These are phyloP conservation scores for Peromyscus melanophrys DNA, from an alignment of 2,797 vertebrate genomes.

Conservation along the genomic window DNA sequence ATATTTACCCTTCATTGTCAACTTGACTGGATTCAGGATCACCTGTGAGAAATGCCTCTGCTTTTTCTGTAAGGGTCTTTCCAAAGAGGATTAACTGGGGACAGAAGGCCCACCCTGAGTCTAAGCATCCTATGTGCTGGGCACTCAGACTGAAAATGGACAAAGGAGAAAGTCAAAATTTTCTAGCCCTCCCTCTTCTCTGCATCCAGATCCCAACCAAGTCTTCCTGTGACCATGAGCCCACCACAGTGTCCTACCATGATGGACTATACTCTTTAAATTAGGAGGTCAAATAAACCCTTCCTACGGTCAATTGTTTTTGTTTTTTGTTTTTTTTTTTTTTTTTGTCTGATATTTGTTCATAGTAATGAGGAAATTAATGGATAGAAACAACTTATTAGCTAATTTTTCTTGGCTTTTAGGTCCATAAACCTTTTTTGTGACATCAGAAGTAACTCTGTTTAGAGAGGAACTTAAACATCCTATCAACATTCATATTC, in stretches of 20 bases:
- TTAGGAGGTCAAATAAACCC: too few species aligned
- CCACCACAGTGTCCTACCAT: rapidly evolving
- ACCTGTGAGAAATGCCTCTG: background rate
- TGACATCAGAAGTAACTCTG: background rate
- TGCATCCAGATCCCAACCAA: background rate
- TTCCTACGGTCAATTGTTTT: background rate
- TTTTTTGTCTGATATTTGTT: background rate
- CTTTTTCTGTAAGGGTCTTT: background rate
- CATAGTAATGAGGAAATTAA: too few species aligned
- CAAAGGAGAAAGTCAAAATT: background rate
- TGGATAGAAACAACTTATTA: background rate
- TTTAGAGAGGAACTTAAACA: background rate
- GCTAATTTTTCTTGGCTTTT: background rate
- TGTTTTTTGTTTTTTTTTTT: too few species aligned
- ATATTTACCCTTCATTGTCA: background rate
- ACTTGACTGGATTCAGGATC: background rate
- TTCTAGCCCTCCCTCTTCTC: background rate
- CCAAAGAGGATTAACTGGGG: background rate
- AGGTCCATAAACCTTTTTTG: background rate
- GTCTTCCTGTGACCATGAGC: background rate
- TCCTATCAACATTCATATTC: background rate
- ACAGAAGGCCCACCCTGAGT: background rate
- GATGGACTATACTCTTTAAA: too few species aligned
- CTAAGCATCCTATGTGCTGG: background rate
- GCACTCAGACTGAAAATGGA: background rate